Conservation (phyloP, 2,888 invertebrate species). For the Drosophila acutilabella region DNA sequence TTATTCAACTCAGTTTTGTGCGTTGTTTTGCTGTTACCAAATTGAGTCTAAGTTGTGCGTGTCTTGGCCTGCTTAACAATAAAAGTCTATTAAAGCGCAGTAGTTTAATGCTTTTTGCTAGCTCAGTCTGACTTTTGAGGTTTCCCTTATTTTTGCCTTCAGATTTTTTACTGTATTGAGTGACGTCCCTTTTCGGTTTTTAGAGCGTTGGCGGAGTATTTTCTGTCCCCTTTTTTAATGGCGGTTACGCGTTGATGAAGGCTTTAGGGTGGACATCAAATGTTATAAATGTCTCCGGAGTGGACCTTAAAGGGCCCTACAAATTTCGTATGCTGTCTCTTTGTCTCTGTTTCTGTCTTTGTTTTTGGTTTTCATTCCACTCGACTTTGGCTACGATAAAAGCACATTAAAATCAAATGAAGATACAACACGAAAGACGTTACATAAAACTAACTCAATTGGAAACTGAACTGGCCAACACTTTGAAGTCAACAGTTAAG, state of each 20-base stretch:
- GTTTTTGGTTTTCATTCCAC: conserved; percentile 37
- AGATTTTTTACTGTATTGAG: conserved; percentile 48
- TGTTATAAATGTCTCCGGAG: conserved; percentile 56
- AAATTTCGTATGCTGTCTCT: conserved; percentile 26
- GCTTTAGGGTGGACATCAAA: conserved; percentile 68
- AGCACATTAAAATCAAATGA: conserved; percentile 23
- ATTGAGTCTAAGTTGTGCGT: conserved; percentile 55
- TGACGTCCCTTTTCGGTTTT: conserved; percentile 52
- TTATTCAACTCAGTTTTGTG: conserved; percentile 5
- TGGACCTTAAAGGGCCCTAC: conserved; percentile 42
- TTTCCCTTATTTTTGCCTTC: conserved; percentile 11
- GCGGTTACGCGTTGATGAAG: conserved; percentile 58
- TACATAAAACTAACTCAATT: conserved; percentile 34
- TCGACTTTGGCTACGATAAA: conserved; percentile 28
- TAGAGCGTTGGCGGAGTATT: conserved; percentile 13
- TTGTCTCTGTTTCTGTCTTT: neutral
- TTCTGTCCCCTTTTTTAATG: conserved; percentile 44
- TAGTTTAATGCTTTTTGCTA: conserved; percentile 61
- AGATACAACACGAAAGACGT: conserved; percentile 9
- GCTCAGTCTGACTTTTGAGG: conserved; percentile 49
- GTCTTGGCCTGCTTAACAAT: conserved; percentile 56
- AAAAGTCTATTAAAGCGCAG: conserved; percentile 66
- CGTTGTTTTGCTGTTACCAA: conserved; percentile 40
- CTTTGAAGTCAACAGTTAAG: neutral
- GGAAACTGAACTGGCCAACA: neutral